phyloP scores from a whole-genome alignment of 2,797 vertebrate genomes.

The Etheostoma perlongum region DNA sequence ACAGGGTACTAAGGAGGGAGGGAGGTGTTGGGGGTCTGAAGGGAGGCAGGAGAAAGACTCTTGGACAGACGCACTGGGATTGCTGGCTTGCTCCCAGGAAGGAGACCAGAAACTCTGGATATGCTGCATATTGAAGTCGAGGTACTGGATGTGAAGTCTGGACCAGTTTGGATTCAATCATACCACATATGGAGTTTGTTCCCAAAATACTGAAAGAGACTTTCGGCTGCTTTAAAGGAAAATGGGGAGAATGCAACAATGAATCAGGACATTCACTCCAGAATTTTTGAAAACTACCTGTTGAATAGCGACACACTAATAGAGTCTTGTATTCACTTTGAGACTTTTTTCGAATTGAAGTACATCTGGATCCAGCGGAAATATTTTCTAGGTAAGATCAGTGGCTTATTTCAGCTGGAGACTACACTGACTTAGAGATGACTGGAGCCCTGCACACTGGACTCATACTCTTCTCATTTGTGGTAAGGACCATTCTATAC shows the following conservation, averaged over 20 bases:
- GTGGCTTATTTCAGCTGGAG: constrained; percentile 60
- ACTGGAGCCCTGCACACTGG: constrained; percentile 61
- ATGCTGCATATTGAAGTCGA: constrained; percentile 45
- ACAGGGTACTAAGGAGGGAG: constrained; percentile 63
- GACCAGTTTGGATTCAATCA: constrained; percentile 35
- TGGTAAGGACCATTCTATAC: constrained; percentile 58
- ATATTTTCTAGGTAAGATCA: constrained; percentile 22
- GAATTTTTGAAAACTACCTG: constrained; percentile 7
- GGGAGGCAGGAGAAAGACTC: constrained; percentile 51
- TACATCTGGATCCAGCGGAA: constrained; percentile 12
- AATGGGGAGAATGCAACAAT: constrained; percentile 17
- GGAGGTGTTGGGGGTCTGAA: constrained; percentile 43
- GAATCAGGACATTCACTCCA: background rate
- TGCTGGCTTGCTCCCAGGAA: constrained; percentile 49
- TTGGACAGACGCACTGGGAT: constrained; percentile 56
- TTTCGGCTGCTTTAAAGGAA: constrained; percentile 19
- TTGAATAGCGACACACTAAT: constrained; percentile 5
- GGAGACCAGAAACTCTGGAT: constrained; percentile 51
- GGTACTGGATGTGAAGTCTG: constrained; percentile 19
- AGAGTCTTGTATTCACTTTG: background rate
- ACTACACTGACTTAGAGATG: constrained; percentile 77
- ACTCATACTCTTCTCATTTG: constrained; percentile 63
- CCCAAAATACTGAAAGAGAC: constrained; percentile 14
- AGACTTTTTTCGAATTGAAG: background rate
- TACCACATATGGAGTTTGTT: constrained; percentile 30